Evolutionary conservation across 2,113 vertebrate genomes (phyloP).

Genomic region (Podarcis cretensis): DNA sequence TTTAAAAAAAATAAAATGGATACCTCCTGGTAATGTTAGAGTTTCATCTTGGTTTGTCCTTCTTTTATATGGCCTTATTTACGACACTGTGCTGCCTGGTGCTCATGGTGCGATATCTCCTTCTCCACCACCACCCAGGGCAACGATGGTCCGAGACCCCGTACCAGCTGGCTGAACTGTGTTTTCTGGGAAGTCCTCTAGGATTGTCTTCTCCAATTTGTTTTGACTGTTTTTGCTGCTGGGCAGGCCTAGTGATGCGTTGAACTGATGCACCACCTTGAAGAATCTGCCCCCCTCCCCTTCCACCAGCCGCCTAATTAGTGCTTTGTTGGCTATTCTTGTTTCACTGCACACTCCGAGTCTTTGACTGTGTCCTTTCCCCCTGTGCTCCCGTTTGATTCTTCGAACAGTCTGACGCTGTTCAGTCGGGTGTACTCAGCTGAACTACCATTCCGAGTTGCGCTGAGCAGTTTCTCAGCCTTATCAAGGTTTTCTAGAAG

Average conservation of each 20-base stretch:
- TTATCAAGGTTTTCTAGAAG: slow-evolving; percentile 39
- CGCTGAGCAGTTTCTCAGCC: slow-evolving; percentile 24
- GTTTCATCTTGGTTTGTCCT: slow-evolving; percentile 57
- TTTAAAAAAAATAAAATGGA: not conserved
- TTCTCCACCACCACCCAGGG: slow-evolving; percentile 33
- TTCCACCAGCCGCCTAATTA: slow-evolving; percentile 44
- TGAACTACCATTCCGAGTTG: slow-evolving; percentile 36
- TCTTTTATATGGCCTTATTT: slow-evolving; percentile 46
- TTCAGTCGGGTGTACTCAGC: not conserved
- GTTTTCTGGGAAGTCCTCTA: slow-evolving; percentile 55
- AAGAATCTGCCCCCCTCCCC: slow-evolving; percentile 38
- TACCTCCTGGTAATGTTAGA: slow-evolving; percentile 5
- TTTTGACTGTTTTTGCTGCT: slow-evolving; percentile 66
- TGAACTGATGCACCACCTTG: slow-evolving; percentile 29
- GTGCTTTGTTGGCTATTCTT: slow-evolving; percentile 32
- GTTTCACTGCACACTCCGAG: slow-evolving; percentile 2
- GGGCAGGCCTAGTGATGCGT: slow-evolving; percentile 27
- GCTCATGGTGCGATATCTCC: not conserved
- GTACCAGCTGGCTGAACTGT: slow-evolving; percentile 60
- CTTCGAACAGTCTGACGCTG: accelerated
- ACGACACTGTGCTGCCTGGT: not conserved
- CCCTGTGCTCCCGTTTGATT: slow-evolving; percentile 14
- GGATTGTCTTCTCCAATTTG: slow-evolving; percentile 52
- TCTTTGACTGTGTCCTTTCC: not conserved
- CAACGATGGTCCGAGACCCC: slow-evolving; percentile 56